Conservation (phyloP, 2,797 vertebrate genomes). For the Siniperca scherzeri region DNA sequence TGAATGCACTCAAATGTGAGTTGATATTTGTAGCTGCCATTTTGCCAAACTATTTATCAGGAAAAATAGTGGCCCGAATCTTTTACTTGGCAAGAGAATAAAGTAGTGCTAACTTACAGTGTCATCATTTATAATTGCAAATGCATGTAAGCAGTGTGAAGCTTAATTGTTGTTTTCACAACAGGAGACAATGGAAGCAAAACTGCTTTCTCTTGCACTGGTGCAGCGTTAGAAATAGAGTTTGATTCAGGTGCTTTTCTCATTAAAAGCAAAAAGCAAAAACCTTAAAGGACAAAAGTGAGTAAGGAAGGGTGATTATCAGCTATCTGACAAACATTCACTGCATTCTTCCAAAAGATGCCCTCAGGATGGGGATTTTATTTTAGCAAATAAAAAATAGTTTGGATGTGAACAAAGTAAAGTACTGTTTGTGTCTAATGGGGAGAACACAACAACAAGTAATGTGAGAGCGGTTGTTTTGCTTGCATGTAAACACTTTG, state of each 20-base stretch:
- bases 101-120: not conserved
- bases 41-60: not conserved
- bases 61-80: not conserved
- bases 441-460: not conserved
- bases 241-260: slow-evolving; percentile 1
- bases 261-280: slow-evolving; percentile 1
- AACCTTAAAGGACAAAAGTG: not conserved
- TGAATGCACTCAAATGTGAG: not conserved
- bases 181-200: slow-evolving; percentile 12
- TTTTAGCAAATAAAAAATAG: slow-evolving; percentile 3
- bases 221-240: not conserved
- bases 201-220: slow-evolving; percentile 16
- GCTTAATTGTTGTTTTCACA: slow-evolving; percentile 26
- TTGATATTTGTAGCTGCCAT: not conserved
- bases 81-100: not conserved
- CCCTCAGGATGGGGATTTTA: slow-evolving; percentile 16
- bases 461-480: not conserved
- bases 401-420: not conserved
- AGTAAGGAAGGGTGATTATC: not conserved
- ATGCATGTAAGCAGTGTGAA: slow-evolving; percentile 8
- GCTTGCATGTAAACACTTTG: no score
- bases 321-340: not conserved
- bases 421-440: not conserved
- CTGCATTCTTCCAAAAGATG: not conserved
- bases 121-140: slow-evolving; percentile 19